Evolutionary conservation across 2,113 vertebrate species (phyloP), one percentile per base, ranked within the genome.

Genomic region (Piprites chloris): DNA sequence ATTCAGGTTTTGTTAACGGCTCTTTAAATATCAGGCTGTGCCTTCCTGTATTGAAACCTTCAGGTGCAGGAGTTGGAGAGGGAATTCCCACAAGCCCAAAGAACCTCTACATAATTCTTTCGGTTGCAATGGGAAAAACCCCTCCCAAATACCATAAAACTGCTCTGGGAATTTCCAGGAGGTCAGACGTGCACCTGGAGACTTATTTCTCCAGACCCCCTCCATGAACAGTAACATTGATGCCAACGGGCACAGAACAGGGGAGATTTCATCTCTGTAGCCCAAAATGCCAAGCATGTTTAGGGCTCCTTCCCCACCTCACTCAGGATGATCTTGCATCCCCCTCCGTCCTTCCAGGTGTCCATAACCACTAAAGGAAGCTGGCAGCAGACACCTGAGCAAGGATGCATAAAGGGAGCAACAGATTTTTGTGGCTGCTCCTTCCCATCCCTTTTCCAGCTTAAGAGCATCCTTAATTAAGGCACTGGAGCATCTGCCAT

Each of bases 191-290:
- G 27, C 47, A 63, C 20, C 27, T 44, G 66, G 19, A 81, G 52
- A n/a, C 35, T 47, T 44, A 17, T 6, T 82, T 76, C 86, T 67
- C 41, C 56, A 68, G 41, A 33, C 65, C 12, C n/a, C 23, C 58
- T 47, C n/a, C 21, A 32, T 0, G 0, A 61, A 80, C 19, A 82
- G 53, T 11, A 71, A 18, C 14, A 9, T 50, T 87, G 9, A 12
- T 53, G 24, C 62, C 61, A 71, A 84, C 0, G 53, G 24, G 37
- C 55, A 42, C 0, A 14, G 33, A 50, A 79, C 53, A 58, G 33
- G n/a, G 27, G 61, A 68, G 46, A 78, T 56, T 66, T 44, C 12
- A 28, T 42, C 42, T 75, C 71, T 74, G 63, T 85, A 89, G 47
- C 27, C 22, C 35, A 9, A 90, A 77, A 88, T 14, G 5, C 46